Evolutionary conservation across 2,888 invertebrate genomes (phyloP), one percentile per base, ranked within the genome.

Genomic region (Saturnia japonica): DNA sequence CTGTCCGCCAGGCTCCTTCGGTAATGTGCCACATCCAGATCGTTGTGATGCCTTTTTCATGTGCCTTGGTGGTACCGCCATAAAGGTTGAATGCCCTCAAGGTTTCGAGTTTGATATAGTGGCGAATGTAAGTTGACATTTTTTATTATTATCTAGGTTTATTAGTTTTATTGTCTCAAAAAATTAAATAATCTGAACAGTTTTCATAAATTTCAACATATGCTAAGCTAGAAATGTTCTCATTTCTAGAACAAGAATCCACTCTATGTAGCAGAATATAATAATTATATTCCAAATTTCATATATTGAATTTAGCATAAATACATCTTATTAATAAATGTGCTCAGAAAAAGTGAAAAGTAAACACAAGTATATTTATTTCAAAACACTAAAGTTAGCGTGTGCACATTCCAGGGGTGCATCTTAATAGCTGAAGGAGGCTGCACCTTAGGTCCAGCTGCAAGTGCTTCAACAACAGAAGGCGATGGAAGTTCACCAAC

Each of bases 51-150:
- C 75, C 11, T 86, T 78, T 72, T 83, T 75, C 68, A 74, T 84
- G 76, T 85, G 85, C 40, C 71, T 79, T 0, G 79, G 74, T 8
- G 80, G 79, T 0, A 66, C 71, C 0, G 71, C 80, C 0, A 72
- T 84, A 25, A 74, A 72, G 3, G 68, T 84, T 0, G 74, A 57
- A 66, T 83, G 83, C 68, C 57, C 73, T 1, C 60, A 68, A 0
- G 84, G 83, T 25, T 76, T 76, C 11, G 85, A 86, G 70, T 86
- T 78, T 64, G 80, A 84, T 72, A 74, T 78, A 1, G 70, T 51
- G 0, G 12, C 62, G 6, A 72, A 68, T 28, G 74, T 74, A 64
- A 73, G 74, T 70, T 2, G 6, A 34, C 34, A 4, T 34, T 34
- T 34, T 2, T 34, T 6, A 34, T 34, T n/a, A 7, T 45, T 45